Evolutionary conservation across 2,113 vertebrate genomes (phyloP).

Genomic region (Apistogramma diplotaenia): DNA sequence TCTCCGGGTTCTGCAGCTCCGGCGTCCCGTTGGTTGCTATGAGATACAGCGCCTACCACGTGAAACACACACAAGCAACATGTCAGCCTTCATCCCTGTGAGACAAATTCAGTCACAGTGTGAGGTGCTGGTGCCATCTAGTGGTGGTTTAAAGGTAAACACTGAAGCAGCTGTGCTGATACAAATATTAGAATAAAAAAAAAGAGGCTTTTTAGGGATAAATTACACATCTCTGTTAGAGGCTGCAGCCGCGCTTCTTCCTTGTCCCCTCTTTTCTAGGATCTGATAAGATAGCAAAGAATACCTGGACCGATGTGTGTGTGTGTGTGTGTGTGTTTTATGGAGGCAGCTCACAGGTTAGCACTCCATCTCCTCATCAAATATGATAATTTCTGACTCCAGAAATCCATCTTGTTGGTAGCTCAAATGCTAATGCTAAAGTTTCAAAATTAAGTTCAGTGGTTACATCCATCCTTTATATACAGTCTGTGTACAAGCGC

Average conservation of each 20-base stretch:
- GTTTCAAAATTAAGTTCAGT: no score
- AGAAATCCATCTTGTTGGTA: no score
- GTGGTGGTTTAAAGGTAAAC: not conserved
- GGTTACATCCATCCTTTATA: no score
- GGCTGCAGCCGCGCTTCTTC: not conserved
- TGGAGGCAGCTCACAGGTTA: no score
- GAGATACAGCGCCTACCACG: constrained; percentile 90
- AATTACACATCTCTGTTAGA: not conserved
- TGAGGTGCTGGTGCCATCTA: not conserved
- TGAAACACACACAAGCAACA: constrained; percentile 26
- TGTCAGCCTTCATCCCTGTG: not conserved
- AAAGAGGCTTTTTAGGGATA: not conserved
- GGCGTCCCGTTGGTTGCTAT: constrained; percentile 97
- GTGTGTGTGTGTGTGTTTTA: no score
- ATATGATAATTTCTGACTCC: no score
- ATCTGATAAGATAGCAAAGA: not conserved
- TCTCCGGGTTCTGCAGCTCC: constrained; percentile 95
- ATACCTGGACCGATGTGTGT: not conserved
- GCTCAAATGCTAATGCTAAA: no score
- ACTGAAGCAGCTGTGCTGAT: no score
- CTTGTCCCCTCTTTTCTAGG: not conserved
- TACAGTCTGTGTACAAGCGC: no score
- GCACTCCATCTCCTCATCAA: no score
- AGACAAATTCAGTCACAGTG: not conserved
- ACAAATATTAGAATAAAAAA: no score